Percentiles rank a stretch among this genome's conserved stretches.
Evolutionary conservation across 2,797 vertebrate species (phyloP).

Genomic region (Lacerta viridis): DNA sequence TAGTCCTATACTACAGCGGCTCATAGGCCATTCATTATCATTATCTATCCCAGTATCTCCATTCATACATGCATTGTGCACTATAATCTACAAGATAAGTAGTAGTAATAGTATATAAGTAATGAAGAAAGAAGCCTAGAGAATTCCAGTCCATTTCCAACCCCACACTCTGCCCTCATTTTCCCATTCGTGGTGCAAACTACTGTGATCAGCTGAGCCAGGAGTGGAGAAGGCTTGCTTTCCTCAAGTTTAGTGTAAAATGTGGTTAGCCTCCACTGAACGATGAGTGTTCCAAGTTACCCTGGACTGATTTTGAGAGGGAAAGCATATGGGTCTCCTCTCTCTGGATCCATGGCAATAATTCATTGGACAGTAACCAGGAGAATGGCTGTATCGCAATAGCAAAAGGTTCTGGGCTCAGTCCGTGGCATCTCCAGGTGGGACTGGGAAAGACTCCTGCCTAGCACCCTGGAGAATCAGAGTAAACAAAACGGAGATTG

Average conservation of each 20-base stretch:
- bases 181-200: not conserved
- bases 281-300: not conserved
- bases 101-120: not conserved
- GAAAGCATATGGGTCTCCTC: not conserved
- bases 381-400: not conserved
- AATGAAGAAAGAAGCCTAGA: too few relatives aligned
- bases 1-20: not conserved
- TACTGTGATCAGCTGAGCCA: not conserved
- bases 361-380: slow-evolving; percentile 22
- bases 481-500: not conserved
- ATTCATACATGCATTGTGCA: not conserved
- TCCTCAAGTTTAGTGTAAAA: not conserved
- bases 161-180: not conserved
- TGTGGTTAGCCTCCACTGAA: not conserved
- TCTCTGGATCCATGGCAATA: not conserved
- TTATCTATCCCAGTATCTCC: not conserved
- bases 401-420: not conserved
- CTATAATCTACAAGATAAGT: too few relatives aligned
- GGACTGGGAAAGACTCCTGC: not conserved
- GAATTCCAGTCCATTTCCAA: not conserved
- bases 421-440: too few relatives aligned
- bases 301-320: not conserved
- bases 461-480: not conserved
- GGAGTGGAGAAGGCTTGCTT: not conserved
- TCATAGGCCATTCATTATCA: not conserved